These are phyloP conservation scores for Atherinomorus stipes DNA, from an alignment of 2,113 vertebrate genomes.

Conservation along the genomic window DNA sequence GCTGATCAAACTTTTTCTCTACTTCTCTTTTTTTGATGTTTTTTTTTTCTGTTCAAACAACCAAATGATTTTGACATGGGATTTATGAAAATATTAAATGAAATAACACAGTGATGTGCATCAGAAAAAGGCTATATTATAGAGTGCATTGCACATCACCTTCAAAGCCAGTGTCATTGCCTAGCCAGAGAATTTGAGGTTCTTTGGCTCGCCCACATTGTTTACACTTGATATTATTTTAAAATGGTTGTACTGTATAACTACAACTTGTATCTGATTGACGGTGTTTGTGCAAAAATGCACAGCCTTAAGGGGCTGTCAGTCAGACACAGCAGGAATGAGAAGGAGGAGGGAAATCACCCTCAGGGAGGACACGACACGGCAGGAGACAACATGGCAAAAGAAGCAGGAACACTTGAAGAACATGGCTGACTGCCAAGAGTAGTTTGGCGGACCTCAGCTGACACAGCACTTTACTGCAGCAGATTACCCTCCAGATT, in stretches of 20 bases:
- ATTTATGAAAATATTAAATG: constrained; percentile 21
- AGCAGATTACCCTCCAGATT: constrained; percentile 59
- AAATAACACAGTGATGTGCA: not conserved
- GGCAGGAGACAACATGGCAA: constrained; percentile 73
- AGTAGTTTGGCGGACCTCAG: constrained; percentile 58
- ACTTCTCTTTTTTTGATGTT: constrained; percentile 48
- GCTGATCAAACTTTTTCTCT: constrained; percentile 34
- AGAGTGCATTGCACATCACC: not conserved
- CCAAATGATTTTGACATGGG: constrained; percentile 31
- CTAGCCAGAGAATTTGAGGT: not conserved
- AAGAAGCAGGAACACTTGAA: constrained; percentile 56
- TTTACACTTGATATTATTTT: constrained; percentile 17
- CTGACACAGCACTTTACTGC: constrained; percentile 67
- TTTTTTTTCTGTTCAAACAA: constrained; percentile 49
- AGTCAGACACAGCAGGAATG: constrained; percentile 41
- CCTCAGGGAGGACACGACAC: constrained; percentile 59
- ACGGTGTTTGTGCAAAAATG: constrained; percentile 53
- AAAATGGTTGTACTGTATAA: constrained; percentile 23
- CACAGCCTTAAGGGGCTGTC: constrained; percentile 40
- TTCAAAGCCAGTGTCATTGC: constrained; percentile 1
- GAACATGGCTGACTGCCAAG: constrained; percentile 61
- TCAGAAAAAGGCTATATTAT: not conserved
- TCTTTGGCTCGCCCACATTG: constrained; percentile 12
- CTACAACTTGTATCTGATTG: constrained; percentile 46
- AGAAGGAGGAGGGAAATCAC: constrained; percentile 47